Base-by-base conservation (phyloP, 2,888 invertebrate species). In the Lamproptera curius region DNA sequence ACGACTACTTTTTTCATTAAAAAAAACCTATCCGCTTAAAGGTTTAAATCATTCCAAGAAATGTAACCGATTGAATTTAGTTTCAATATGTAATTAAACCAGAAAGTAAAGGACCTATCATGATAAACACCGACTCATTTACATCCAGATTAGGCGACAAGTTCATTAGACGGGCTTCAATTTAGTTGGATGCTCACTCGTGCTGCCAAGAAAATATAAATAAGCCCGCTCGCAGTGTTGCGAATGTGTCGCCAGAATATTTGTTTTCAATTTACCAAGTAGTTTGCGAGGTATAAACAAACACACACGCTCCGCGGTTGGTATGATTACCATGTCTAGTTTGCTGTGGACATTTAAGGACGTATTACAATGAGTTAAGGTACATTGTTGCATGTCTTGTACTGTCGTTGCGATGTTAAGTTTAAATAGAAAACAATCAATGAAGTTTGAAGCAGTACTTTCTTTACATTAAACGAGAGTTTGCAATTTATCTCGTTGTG, bases 261-360 rank as follows among this genome's bases (percentile, higher is more conserved):
- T 47, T 47, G 37, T 31, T 47, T 47, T 47, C 46, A 47, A 47
- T 47, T 47, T 47, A 16, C 46, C 41, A 6, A 9, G 17, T n/a
- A 42, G 37, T 42, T 37, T 28, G 36, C 26, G 41, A 41, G 28
- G 41, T 31, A 47, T 14, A 47, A 37, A 37, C 42, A 40, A 40
- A 41, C 40, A 46, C 23, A 41, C 33, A 39, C 15, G 23, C n/a
- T 26, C 28, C 35, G 26, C 11, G 20, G 34, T 17, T 14, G 15
- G 26, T 9, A 36, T 41, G 40, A 40, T 46, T 40, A 40, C 46
- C 13, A 9, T 13, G 37, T 8, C 13, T 8, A 4, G 13, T 28
- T 28, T 11, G 9, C n/a, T n/a, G 17, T 6, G 1, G 9, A 31
- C 20, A 15, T 15, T 35, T 16, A 15, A 35, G 15, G 13, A 36